Conservation (phyloP, 2,888 invertebrate genomes). For the Colletes collaris region DNA sequence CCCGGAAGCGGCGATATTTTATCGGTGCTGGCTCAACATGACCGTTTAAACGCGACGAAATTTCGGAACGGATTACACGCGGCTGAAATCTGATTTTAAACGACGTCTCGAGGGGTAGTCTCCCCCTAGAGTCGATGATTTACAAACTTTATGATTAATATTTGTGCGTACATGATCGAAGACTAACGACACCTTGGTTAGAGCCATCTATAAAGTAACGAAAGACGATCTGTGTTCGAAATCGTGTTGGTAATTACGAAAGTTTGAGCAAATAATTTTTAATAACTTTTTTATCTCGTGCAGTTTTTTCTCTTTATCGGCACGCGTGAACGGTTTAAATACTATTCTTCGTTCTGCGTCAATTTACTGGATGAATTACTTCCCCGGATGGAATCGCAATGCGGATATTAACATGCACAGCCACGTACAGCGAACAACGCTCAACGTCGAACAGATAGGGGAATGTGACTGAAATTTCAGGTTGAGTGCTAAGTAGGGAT, state of each 20-base stretch:
- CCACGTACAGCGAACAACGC: constrained; percentile 13
- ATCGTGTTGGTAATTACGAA: too few species aligned
- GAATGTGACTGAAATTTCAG: constrained; percentile 4
- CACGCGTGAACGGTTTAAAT: constrained; percentile 5
- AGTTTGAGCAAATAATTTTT: too few species aligned
- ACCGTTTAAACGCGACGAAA: constrained; percentile 17
- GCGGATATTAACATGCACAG: constrained; percentile 39
- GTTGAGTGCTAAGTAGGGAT: neutral
- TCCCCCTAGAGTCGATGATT: too few species aligned
- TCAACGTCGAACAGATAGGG: neutral
- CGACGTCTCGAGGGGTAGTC: too few species aligned
- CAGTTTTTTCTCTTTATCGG: neutral
- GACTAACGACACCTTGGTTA: too few species aligned
- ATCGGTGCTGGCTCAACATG: constrained; percentile 1
- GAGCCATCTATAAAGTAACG: too few species aligned
- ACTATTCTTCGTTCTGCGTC: neutral
- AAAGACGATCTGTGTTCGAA: too few species aligned
- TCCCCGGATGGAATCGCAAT: neutral
- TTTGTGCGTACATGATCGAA: too few species aligned
- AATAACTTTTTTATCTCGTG: neutral
- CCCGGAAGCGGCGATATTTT: constrained; percentile 14
- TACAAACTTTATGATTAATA: too few species aligned
- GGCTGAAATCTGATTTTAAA: neutral
- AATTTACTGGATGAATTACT: constrained; percentile 3
- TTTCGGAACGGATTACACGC: neutral